phyloP scores from a whole-genome alignment of 1,140 invertebrate genomes.

The Habropoda laboriosa region DNA sequence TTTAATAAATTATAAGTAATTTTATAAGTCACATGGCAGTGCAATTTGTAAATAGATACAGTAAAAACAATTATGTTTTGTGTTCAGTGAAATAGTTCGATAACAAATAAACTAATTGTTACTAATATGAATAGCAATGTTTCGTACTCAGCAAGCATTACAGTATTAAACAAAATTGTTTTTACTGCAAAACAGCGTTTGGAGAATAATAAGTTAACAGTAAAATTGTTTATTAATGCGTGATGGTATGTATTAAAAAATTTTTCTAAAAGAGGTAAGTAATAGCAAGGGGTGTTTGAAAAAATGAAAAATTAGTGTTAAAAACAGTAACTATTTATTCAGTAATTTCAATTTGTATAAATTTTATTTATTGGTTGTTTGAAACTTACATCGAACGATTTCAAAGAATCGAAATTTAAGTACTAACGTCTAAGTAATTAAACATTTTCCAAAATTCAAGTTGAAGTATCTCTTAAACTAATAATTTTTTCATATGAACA shows the following conservation, averaged over 20 bases:
- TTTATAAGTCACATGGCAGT: not conserved
- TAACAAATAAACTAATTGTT: slow-evolving; percentile 1
- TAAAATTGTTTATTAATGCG: not conserved
- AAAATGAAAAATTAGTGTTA: not conserved
- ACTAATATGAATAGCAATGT: not conserved
- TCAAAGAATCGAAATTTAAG: not conserved
- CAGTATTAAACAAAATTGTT: not conserved
- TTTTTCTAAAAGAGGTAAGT: slow-evolving; percentile 17
- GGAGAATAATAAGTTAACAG: not conserved
- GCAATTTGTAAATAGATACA: slow-evolving; percentile 14
- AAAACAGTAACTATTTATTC: not conserved
- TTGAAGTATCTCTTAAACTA: no score
- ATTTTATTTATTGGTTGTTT: no score
- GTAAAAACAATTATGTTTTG: not conserved
- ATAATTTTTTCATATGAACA: no score
- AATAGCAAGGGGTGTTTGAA: not conserved
- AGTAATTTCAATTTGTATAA: not conserved
- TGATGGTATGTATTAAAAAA: not conserved
- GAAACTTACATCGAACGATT: no score
- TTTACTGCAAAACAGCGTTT: not conserved
- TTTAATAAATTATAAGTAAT: slow-evolving; percentile 2
- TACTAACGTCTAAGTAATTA: not conserved
- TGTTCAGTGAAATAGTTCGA: not conserved
- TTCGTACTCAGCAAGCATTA: not conserved
- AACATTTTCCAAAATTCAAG: no score